Evolutionary conservation across 2,888 invertebrate genomes (phyloP), one percentile per base, ranked within the genome.

Genomic region (Rotaria magnacalcarata): DNA sequence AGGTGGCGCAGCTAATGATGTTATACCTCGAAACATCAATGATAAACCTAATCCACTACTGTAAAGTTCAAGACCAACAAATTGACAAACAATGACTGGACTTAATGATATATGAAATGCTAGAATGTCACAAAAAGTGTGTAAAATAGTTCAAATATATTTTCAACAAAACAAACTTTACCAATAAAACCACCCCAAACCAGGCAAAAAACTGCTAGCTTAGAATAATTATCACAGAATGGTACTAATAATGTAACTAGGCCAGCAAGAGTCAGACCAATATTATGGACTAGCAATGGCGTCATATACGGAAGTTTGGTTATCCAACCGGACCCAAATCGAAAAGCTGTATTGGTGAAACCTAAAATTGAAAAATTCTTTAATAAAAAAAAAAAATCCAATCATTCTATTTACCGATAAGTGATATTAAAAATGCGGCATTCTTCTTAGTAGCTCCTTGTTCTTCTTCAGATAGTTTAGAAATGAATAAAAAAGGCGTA

Each of bases 401-500:
- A 52, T 3, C 5, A n/a, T 47, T 47, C 19, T 6, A n/a, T 16
- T n/a, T 84, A 84, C 86, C 85, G 21, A 86, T 86, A 27, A 85
- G 47, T 54, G 85, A 75, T 27, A 86, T 14, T 7, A 86, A 50
- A 52, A 56, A 60, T n/a, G 75, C 50, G 34, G 85, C 85, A 1
- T 14, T 6, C 16, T 41, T 43, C 50, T 41, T 19, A 1, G 19
- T 19, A 41, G 85, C 27, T 21, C 43, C 27, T 41, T 16, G 19
- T 58, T 85, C 16, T 19, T n/a, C 24, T n/a, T 50, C 10, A 52
- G 52, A 11, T 3, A 85, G 21, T 27, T 86, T 60, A 7, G 54
- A 10, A 60, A 85, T 75, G 27, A 85, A 86, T 52, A 85, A 58
- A 60, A 75, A 86, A 24, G 86, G 86, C 19, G 85, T 60, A n/a